Base-by-base conservation (phyloP, 2,888 invertebrate genomes). In the Ophion costatus region DNA sequence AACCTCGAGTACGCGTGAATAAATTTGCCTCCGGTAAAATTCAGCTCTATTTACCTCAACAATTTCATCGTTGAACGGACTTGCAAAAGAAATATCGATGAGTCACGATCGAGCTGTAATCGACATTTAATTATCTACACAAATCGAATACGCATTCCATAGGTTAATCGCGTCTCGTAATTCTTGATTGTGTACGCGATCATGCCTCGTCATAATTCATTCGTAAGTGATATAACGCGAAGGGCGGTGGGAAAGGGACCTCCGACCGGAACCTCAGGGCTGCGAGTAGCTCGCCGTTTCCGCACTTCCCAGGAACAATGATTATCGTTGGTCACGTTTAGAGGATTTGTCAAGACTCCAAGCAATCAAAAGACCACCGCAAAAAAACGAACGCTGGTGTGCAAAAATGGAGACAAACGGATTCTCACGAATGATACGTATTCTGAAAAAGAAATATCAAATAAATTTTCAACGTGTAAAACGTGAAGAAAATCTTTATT, bases 321-420 rank as follows among this genome's bases (percentile, higher is more conserved):
- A 77, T 77, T 82, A 73, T 77, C 73, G 71, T 64, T 77, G 66
- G 82, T 82, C 82, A 82, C 71, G 82, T 73, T 73, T 59, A 20
- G 64, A 67, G 77, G 66, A 82, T 82, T 82, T 82, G 77, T 82
- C 82, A 77, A 73, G 33, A 77, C 77, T 73, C 73, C 63, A 42
- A 9, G 20, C n/a, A 24, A 59, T 57, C 22, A n/a, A 66, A 67
- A 76, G 42, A 63, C 10, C n/a, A 38, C n/a, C 2, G n/a, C 14
- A 67, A 22, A 74, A 42, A 69, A 51, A 63, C 66, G 33, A 33
- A 11, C 10, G 2, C 29, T 61, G 20, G 22, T 17, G 11, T 7
- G 10, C 33, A 61, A 42, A 64, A 42, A 0, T 14, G 6, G 5
- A 17, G 2, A 24, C 24, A 17, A 22, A 61, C 17, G 20, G n/a